Base-by-base conservation (phyloP, 1,140 invertebrate species). In the Gryon sp. region DNA sequence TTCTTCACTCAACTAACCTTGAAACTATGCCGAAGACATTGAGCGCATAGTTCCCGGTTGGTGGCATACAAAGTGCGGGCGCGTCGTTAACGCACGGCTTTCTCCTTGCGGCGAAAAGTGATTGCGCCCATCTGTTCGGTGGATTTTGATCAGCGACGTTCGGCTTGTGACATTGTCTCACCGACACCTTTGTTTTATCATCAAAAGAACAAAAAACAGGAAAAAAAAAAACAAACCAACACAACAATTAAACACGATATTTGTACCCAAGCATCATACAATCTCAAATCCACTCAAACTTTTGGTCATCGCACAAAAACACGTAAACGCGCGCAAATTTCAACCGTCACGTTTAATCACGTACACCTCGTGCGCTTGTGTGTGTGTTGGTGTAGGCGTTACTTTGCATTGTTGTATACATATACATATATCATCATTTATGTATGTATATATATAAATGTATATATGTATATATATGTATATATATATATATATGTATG, bases 11-110 rank as follows among this genome's bases (percentile, higher is more conserved):
- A n/a, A n/a, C 11, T 60, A 60, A 68, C 72, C 72, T 68, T 75
- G 55, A 62, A 68, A 62, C 48, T 68, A 75, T 75, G 55, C 45
- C 30, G 70, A 75, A 68, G 62, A 68, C 62, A 68, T 75, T 40
- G 53, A 45, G 63, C 55, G 63, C 52, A 34, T 52, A 11, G 26
- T 8, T 43, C 45, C 45, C 45, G 62, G 45, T 59, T 16, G 53
- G 12, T 14, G 40, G 50, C 59, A n/a, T 50, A 62, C 24, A 26
- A 63, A 50, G 60, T 53, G n/a, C 48, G 48, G 48, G 40, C 55
- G 66, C 65, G 65, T 38, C 36, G 32, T 40, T 60, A 32, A 8
- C 46, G 40, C 46, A 53, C 22, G 22, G 60, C 52, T 74, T 65
- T 59, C 53, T 59, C 60, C 60, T 57, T 28, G 6, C 11, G 38